Evolutionary conservation across 2,113 vertebrate genomes (phyloP).

Genomic region (Entomyzon cyanotis): DNA sequence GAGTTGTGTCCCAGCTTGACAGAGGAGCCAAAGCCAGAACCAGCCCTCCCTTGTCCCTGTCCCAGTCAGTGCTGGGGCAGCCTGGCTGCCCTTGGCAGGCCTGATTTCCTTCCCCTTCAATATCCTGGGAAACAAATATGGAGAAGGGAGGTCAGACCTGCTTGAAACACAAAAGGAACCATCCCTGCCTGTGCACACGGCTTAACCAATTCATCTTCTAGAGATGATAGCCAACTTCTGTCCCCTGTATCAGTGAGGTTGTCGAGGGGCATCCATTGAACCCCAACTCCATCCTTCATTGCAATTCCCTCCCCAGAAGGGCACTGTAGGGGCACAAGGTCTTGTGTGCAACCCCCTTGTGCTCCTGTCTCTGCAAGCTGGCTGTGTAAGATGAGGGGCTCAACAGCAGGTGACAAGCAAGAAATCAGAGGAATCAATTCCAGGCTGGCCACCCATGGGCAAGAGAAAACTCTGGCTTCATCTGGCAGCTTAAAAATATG

Average conservation of each 20-base stretch:
- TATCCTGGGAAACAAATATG: neutral
- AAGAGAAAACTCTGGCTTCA: neutral
- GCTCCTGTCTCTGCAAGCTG: neutral
- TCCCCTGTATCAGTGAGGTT: accelerated
- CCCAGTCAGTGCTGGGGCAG: accelerated
- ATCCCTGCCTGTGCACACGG: neutral
- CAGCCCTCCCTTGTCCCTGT: neutral
- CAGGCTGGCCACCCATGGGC: accelerated
- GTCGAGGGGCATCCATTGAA: neutral
- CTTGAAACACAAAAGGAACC: neutral
- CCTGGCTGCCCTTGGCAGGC: neutral
- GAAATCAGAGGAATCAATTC: neutral
- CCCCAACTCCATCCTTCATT: neutral
- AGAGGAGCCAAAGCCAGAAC: neutral
- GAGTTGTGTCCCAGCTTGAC: neutral
- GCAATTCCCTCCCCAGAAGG: neutral
- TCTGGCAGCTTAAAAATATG: neutral
- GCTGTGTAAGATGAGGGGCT: neutral
- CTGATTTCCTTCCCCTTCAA: neutral
- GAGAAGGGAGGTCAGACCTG: neutral
- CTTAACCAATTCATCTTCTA: neutral
- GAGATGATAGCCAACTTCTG: neutral
- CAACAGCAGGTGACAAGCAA: neutral
- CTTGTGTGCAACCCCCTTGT: neutral
- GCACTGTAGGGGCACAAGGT: neutral